Percentiles rank a stretch among this genome's conserved stretches.
These are phyloP conservation scores for Desmophyllum pertusum DNA, from an alignment of 92 coral and sea anemone genomes.

Conservation along the genomic window DNA sequence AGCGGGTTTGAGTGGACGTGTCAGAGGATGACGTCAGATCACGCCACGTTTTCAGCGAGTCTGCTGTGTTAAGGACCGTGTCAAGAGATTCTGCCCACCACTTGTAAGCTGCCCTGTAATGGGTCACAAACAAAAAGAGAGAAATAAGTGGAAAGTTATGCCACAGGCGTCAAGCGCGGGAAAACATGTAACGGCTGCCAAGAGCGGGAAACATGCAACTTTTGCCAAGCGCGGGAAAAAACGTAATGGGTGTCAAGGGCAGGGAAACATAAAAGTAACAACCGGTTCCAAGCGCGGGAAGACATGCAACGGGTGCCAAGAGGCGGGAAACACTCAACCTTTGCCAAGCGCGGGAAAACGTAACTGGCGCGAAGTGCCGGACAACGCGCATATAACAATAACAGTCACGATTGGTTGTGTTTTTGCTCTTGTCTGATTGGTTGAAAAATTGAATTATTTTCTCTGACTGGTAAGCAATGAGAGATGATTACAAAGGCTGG, in stretches of 20 bases:
- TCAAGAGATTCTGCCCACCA: slow-evolving; percentile 99
- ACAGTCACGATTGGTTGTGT: neutral
- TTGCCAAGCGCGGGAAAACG: neutral
- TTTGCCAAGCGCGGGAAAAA: neutral
- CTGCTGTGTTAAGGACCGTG: slow-evolving; percentile 73
- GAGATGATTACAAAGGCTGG: neutral
- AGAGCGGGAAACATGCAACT: neutral
- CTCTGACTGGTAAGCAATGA: neutral
- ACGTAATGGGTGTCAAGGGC: neutral
- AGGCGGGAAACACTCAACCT: no score
- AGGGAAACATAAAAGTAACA: neutral
- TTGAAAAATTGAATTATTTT: no score
- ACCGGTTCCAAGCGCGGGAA: neutral
- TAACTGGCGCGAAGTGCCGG: neutral
- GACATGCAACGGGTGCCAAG: neutral
- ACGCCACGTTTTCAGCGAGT: slow-evolving; percentile 76
- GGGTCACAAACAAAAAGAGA: neutral
- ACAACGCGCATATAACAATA: neutral
- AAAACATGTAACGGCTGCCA: neutral
- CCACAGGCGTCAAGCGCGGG: neutral
- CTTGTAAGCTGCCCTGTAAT: slow-evolving; percentile 78
- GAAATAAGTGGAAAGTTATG: neutral
- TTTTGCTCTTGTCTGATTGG: no score
- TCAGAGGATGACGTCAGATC: slow-evolving; percentile 49
- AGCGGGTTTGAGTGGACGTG: slow-evolving; percentile 51